Evolutionary conservation across 2,888 invertebrate species (phyloP), one percentile per base, ranked within the genome.

Genomic region (Dinocampus coccinellae): DNA sequence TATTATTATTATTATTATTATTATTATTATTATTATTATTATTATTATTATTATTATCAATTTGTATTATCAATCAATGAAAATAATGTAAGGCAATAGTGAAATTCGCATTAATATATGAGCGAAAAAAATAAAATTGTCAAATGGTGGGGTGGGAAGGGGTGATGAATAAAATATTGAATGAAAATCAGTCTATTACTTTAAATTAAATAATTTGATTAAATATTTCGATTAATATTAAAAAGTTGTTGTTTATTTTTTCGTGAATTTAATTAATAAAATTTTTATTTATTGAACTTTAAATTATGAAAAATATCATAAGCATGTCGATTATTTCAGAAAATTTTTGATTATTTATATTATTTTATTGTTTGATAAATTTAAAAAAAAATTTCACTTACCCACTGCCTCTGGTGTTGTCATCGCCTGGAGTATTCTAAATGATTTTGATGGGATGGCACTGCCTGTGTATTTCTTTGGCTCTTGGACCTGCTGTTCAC

Each of bases 351-450:
- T 75, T 66, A 61, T 63, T 71, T 64, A 73, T 76, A 73, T 68
- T 66, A 61, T 36, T 58, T 70, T 74, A n/a, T 20, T 34, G 11
- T 42, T 20, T n/a, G n/a, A n/a, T n/a, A n/a, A n/a, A n/a, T n/a
- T n/a, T n/a, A n/a, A n/a, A n/a, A n/a, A n/a, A n/a, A n/a, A n/a
- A n/a, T 34, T 53, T 10, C n/a, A 89, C 91, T 90, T 88, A 92
- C 92, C 92, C 86, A 90, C 89, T 83, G 89, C 90, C 82, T 92
- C 92, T 70, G 92, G 92, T 74, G 91, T 91, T 76, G 93, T 94
- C 93, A 94, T 93, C 64, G 93, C 93, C 88, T 95, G 94, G 69
- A 95, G 88, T 83, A 93, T 92, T 87, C 92, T 92, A 88, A 95
- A 95, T 52, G 94, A 93, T 85, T 93, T 91, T 76, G 94, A 94